Evolutionary conservation across 1,140 invertebrate species (phyloP), one percentile per base, ranked within the genome.

Genomic region (Drosophila takahashii): DNA sequence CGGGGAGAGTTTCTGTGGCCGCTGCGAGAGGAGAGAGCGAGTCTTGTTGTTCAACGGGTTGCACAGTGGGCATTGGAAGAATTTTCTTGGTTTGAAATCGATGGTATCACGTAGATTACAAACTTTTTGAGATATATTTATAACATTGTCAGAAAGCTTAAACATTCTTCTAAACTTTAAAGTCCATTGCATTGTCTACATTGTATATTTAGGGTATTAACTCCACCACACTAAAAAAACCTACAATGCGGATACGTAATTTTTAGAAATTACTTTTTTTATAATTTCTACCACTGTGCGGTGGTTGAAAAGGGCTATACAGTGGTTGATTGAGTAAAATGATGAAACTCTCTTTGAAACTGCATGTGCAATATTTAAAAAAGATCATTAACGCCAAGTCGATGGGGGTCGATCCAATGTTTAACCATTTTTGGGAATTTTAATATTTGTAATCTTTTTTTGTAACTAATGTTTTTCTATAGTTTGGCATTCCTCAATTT

Each of bases 1-100:
- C 10, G 3, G 44, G 56, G 79, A 66, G 48, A 64, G 51, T 41
- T n/a, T 26, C 1, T 11, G 16, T 16, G 7, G 3, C 42, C 10
- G 22, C 22, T 22, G 22, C 22, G 22, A 26, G 10, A 0, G 11
- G 16, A 44, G 42, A 22, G 26, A 56, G 53, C 42, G 26, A 32
- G 53, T 54, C n/a, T 39, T 41, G 36, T 54, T 54, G 52, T 54
- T 41, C 51, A 53, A 27, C 44, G 44, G 44, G 6, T n/a, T 34
- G 48, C 48, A 51, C 48, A 51, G 29, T 51, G 48, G 29, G 48
- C 41, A 44, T 18, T 44, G 4, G 16, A 11, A 10, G 16, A 8
- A 18, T 10, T 18, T 44, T 18, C 15, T 10, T 16, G 15, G 16
- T 2, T 44, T 1, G 15, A 42, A 42, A 18, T 36, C 8, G 29